phyloP scores from a whole-genome alignment of 1,140 invertebrate species.

The Gyrodactylus salaris region DNA sequence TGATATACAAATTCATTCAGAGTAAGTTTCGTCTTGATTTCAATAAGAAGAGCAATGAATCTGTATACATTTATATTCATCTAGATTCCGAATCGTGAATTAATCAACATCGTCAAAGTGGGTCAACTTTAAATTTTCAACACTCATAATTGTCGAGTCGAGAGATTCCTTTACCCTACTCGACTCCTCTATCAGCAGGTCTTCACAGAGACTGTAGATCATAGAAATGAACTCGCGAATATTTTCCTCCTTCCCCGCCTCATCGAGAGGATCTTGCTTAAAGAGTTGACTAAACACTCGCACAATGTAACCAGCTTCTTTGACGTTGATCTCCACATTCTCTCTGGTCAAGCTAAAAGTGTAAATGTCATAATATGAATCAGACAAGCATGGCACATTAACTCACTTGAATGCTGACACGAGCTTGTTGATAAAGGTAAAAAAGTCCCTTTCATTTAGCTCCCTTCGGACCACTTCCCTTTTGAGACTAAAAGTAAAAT shows the following conservation, averaged over 20 bases:
- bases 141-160: background rate
- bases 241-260: background rate
- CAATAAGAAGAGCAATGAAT: no score
- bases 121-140: background rate
- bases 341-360: background rate
- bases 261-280: background rate
- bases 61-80: no score
- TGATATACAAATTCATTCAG: no score
- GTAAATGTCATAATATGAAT: background rate
- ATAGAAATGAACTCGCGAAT: background rate
- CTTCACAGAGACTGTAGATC: background rate
- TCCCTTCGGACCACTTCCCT: background rate
- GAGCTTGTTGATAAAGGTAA: background rate
- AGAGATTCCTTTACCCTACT: background rate
- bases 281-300: background rate
- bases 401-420: background rate
- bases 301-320: background rate
- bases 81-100: no score
- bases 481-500: background rate
- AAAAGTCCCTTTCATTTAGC: background rate
- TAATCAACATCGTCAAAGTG: background rate
- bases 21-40: no score
- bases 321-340: background rate
- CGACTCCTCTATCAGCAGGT: background rate
- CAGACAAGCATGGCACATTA: background rate